Evolutionary conservation across 2,888 invertebrate species (phyloP), one percentile per base, ranked within the genome.

Genomic region (Trypoxylon attenuatum): DNA sequence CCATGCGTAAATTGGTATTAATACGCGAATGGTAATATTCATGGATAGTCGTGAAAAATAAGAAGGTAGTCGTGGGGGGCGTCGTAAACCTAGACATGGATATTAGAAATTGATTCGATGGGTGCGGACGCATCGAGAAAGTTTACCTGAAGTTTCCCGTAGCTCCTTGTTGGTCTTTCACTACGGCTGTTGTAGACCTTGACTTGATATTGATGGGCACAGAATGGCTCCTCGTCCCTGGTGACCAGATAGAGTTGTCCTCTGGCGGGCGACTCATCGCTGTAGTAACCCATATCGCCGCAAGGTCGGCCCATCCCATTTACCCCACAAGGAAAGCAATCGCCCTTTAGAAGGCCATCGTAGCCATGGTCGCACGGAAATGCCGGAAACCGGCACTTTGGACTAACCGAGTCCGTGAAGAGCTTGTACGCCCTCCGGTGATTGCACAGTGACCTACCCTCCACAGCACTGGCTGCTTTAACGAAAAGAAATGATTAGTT

Each of bases 281-380:
- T 95, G 86, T 96, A 96, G 88, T 96, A 97, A 0, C 97, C 97
- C 96, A 97, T 96, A 84, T 95, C 95, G 27, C 96, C 96, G 85
- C 97, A 97, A 0, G 91, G 89, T 1, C 90, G 88, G 19, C 90
- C 88, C 2, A 89, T 87, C 33, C 88, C 85, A 60, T 87, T 86
- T 2, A 87, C 83, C 1, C 87, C 87, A 83, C 94, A 95, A 0
- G 92, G 92, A 81, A 94, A 93, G 81, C 95, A 95, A 58, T 91
- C 90, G 10, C 95, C 95, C 42, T 90, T 92, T 47, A 96, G 87
- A 76, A 96, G 96, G 63, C 94, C 92, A 66, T 97, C 96, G 86
- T 95, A 96, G 66, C 92, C 89, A 15, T 71, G 90, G 21, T 92
- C 91, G 82, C 98, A 98, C 0, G 95, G 93, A 83, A 96, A 97